Base-by-base conservation (phyloP, 1,140 invertebrate genomes). In the Magallana ariakensis region DNA sequence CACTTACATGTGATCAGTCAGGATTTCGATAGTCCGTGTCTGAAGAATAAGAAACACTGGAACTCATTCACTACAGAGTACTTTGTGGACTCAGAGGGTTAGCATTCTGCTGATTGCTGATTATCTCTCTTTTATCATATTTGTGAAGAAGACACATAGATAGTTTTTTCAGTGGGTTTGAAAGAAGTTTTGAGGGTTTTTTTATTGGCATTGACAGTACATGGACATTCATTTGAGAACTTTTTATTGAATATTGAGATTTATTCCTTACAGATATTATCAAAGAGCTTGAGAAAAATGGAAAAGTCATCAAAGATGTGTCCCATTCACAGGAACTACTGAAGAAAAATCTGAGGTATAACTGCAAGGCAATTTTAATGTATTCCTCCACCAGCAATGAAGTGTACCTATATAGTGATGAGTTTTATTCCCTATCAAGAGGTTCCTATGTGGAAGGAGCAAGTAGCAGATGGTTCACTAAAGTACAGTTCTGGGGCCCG, bases 1-100 rank as follows among this genome's bases (percentile, higher is more conserved):
- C 98, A 99, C 94, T 95, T 98, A 90, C 98, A 99, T 94, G 96
- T 98, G 1, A 97, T 99, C 57, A 98, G 97, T 92, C 96, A 96
- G 90, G 98, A 99, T 93, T 98, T 98, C 94, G 95, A 97, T 87
- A 98, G 97, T 56, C 95, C 96, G 8, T 96, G 95, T 92, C 93
- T 98, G 75, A 98, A 98, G 95, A 98, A 95, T 0, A 97, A 97
- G 93, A 96, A 97, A 89, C 98, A 99, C 92, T 99, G 97, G 97
- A 98, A 98, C 94, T 97, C 96, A 84, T 99, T 98, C 92, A 98
- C 96, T 4, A 97, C 97, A 1, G 94, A 96, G 9, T 97, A 97
- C 92, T 98, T 98, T 93, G 92, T 97, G 82, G 95, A 96, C 80
- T 97, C 96, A 82, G 89, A 96, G 95, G 96, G 97, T 97, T 95